A percentile compares a stretch with the other conserved stretches of the same genome.
Conservation (phyloP, 2,888 invertebrate species). For the Cacoxenus indagator region DNA sequence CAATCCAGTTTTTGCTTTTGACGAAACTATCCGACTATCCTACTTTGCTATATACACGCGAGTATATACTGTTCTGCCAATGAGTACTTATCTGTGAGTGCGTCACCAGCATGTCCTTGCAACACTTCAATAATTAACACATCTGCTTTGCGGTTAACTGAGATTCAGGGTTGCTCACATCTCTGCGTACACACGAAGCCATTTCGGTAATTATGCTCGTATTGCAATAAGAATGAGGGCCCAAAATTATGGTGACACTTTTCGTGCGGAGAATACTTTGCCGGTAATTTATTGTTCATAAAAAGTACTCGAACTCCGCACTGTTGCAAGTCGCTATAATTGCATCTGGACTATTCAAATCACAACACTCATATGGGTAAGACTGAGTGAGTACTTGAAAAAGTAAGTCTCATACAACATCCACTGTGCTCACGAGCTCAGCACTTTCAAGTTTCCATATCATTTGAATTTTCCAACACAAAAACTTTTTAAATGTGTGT, state of each 20-base stretch:
- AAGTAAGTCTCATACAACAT: too few relatives aligned
- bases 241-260: slow-evolving; percentile 31
- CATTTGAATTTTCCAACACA: slow-evolving; percentile 4
- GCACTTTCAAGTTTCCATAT: slow-evolving; percentile 1
- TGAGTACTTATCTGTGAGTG: background rate
- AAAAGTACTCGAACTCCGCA: slow-evolving; percentile 15
- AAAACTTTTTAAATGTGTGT: background rate
- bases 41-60: too few relatives aligned
- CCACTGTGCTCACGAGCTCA: too few relatives aligned
- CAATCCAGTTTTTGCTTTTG: too few relatives aligned
- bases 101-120: background rate
- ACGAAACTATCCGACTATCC: too few relatives aligned
- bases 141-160: slow-evolving; percentile 38
- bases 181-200: background rate
- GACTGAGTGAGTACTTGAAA: too few relatives aligned
- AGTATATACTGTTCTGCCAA: background rate
- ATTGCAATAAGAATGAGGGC: slow-evolving; percentile 14
- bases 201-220: background rate
- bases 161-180: background rate
- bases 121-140: slow-evolving; percentile 27
- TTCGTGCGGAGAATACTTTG: slow-evolving; percentile 28
- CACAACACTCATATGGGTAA: too few relatives aligned
- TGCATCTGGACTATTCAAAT: too few relatives aligned
- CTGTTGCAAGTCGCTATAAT: background rate
- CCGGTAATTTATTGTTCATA: slow-evolving; percentile 39